Base-by-base conservation (phyloP, 2,888 invertebrate species). In the Tetragnatha montana region DNA sequence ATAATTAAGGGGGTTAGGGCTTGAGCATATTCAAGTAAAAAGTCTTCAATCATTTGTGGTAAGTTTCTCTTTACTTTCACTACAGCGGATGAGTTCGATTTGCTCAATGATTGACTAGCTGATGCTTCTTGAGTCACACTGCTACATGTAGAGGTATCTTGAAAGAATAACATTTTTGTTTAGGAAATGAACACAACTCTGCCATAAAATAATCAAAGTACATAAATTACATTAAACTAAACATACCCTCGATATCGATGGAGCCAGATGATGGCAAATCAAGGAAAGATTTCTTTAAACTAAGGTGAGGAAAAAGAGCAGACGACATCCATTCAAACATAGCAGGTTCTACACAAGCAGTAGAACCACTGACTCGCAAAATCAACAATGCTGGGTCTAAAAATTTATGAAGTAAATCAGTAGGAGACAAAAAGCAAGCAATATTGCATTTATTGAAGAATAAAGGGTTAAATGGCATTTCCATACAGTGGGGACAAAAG, bases 61-160 rank as follows among this genome's bases (percentile, higher is more conserved):
- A 87, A 49, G n/a, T 70, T 49, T 21, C n/a, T 35, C 12, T 73
- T 83, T 8, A 19, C 14, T 6, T 14, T 50, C 6, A 19, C 68
- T 14, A 85, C 14, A 78, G 73, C 49, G 4, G 83, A 68, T 73
- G 87, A 90, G 6, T 81, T 80, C 7, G 90, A 90, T 81, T 87
- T 90, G 49, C 75, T 88, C 17, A 87, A 81, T 8, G 90, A 84
- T 21, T 87, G 87, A 74, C 90, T 90, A 8, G 51, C 76, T 75
- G 87, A 87, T 12, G 87, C 81, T 78, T 84, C 87, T 68, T 83
- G 84, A 22, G 90, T 90, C n/a, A 79, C n/a, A 69, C 90, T 90
- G 78, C 90, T 90, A 19, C 87, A 81, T 22, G 81, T 87, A 35
- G 90, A 90, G 60, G 50, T 21, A 47, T 87, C 90, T 88, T 51